Evolutionary conservation across 2,888 invertebrate species (phyloP).

Genomic region (Agapostemon virescens): DNA sequence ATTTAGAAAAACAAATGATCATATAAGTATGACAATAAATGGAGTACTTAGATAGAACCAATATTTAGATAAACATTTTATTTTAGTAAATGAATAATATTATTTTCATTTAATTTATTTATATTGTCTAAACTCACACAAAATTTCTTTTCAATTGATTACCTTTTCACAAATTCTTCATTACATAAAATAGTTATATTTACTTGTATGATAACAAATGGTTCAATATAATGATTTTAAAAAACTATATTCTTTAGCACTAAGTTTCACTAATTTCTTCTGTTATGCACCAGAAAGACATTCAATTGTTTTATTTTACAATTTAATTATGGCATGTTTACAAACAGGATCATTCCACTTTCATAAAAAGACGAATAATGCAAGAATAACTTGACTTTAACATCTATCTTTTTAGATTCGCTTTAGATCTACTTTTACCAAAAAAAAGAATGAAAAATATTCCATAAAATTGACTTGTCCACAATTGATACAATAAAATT

Average conservation of each 20-base stretch:
- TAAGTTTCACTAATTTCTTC: background rate
- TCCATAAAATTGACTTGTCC: constrained; percentile 5
- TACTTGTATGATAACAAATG: background rate
- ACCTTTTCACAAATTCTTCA: background rate
- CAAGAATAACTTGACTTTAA: constrained; percentile 7
- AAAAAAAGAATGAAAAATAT: constrained; percentile 5
- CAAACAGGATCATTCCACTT: constrained; percentile 49
- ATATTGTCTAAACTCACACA: constrained; percentile 5
- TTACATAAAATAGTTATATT: constrained; percentile 7
- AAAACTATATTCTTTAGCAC: constrained; percentile 6
- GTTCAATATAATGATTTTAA: constrained; percentile 14
- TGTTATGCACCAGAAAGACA: constrained; percentile 32
- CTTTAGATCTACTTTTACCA: constrained; percentile 13
- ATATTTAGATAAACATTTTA: constrained; percentile 22
- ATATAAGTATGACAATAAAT: constrained; percentile 58
- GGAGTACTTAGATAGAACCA: constrained; percentile 36
- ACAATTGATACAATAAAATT: constrained; percentile 6
- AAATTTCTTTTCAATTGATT: constrained; percentile 14
- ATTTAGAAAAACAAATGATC: constrained; percentile 33
- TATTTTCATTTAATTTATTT: constrained; percentile 18
- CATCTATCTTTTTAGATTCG: background rate
- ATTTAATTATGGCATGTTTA: constrained; percentile 28
- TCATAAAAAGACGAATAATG: constrained; percentile 25
- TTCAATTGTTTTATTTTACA: constrained; percentile 30
- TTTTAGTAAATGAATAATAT: constrained; percentile 9